phyloP scores from a whole-genome alignment of 1,140 invertebrate genomes.

The Pseudomyrmex dendroicus region DNA sequence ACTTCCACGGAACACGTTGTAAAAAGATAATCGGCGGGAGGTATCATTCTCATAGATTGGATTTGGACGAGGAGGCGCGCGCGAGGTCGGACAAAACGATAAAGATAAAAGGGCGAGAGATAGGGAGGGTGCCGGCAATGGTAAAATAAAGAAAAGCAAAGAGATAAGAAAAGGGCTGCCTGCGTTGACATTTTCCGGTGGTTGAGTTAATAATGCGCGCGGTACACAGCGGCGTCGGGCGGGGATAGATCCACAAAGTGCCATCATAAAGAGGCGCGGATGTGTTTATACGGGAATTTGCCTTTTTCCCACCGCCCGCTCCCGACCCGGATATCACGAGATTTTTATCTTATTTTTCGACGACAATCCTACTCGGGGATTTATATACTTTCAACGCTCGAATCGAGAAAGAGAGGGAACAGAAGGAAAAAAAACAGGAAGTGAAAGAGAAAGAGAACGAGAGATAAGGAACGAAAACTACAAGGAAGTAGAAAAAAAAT shows the following conservation, averaged over 20 bases:
- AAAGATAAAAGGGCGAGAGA: slow-evolving; percentile 62
- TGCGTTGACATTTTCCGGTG: slow-evolving; percentile 84
- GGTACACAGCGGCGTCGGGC: slow-evolving; percentile 77
- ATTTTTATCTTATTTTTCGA: slow-evolving; percentile 84
- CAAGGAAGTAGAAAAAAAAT: slow-evolving; percentile 69
- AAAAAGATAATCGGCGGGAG: slow-evolving; percentile 38
- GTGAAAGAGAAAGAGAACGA: slow-evolving; percentile 31
- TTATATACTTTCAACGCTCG: slow-evolving; percentile 79
- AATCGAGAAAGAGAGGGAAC: slow-evolving; percentile 38
- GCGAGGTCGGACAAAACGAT: slow-evolving; percentile 64
- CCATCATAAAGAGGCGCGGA: slow-evolving; percentile 82
- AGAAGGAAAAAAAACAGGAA: slow-evolving; percentile 6
- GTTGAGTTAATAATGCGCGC: slow-evolving; percentile 84
- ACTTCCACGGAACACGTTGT: slow-evolving; percentile 4
- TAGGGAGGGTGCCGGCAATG: slow-evolving; percentile 27
- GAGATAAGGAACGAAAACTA: slow-evolving; percentile 24
- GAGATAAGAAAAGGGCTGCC: slow-evolving; percentile 70
- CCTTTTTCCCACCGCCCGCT: slow-evolving; percentile 76
- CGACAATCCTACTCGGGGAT: slow-evolving; percentile 80
- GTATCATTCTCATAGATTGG: slow-evolving; percentile 40
- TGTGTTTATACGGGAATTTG: slow-evolving; percentile 85
- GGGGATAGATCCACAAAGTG: slow-evolving; percentile 77
- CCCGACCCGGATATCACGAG: slow-evolving; percentile 60
- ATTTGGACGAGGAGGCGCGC: slow-evolving; percentile 41
- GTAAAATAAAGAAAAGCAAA: slow-evolving; percentile 79